Conservation (phyloP, 1,140 invertebrate species). For the Alviniconcha marisindica region DNA sequence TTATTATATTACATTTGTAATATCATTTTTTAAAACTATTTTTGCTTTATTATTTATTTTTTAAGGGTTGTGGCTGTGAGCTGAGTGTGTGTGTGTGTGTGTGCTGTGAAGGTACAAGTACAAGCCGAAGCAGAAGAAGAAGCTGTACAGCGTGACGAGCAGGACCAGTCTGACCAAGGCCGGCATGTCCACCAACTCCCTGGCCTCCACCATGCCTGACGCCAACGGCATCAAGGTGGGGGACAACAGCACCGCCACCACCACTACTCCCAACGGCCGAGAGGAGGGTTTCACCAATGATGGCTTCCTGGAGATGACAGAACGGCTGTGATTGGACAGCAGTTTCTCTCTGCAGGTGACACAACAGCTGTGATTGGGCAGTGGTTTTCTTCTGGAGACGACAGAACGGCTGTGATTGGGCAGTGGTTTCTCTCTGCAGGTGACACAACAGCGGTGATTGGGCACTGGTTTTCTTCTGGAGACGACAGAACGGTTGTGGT, state of each 20-base stretch:
- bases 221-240: background rate
- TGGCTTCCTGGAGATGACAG: slow-evolving; percentile 29
- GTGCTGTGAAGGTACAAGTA: slow-evolving; percentile 42
- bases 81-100: no score
- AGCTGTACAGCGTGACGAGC: slow-evolving; percentile 39
- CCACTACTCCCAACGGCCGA: background rate
- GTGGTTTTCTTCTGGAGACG: slow-evolving; percentile 19
- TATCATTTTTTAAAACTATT: no score
- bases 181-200: background rate
- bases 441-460: no score
- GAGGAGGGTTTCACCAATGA: slow-evolving; percentile 32
- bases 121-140: slow-evolving; percentile 46
- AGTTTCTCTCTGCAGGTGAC: no score
- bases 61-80: no score
- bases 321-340: slow-evolving; percentile 39
- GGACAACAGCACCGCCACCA: background rate
- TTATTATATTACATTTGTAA: no score
- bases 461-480: slow-evolving; percentile 26
- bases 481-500: slow-evolving; percentile 33
- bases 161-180: slow-evolving; percentile 24
- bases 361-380: no score
- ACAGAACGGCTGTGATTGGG: slow-evolving; percentile 38
- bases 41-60: no score
- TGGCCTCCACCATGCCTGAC: background rate
- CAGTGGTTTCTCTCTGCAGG: no score